These are phyloP conservation scores for Temnopleurus reevesii DNA, from an alignment of 53 echinoderm and acorn worm genomes.

Conservation along the genomic window DNA sequence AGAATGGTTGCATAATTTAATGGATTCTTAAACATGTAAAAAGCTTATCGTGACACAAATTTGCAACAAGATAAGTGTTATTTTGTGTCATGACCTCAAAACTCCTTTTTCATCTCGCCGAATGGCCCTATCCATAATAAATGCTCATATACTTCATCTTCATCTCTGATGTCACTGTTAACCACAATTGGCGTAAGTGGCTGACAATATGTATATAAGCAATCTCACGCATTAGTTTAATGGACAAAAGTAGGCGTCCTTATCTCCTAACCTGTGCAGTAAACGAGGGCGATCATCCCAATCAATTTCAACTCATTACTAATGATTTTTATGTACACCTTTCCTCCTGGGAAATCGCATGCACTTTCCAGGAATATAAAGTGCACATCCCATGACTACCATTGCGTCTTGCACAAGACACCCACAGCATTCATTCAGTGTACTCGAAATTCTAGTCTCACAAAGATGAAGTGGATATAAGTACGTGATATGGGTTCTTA, in stretches of 20 bases:
- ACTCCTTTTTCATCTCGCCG: no score
- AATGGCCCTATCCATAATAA: no score
- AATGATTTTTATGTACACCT: slow-evolving; percentile 12
- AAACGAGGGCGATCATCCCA: not conserved
- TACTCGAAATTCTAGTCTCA: not conserved
- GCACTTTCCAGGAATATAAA: slow-evolving; percentile 19
- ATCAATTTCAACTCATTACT: slow-evolving; percentile 18
- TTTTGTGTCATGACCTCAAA: no score
- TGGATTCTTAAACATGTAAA: no score
- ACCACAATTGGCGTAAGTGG: not conserved
- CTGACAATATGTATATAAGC: not conserved
- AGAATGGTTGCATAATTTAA: no score
- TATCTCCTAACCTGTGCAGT: not conserved
- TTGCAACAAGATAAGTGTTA: no score
- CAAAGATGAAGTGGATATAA: not conserved
- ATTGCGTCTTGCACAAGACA: not conserved
- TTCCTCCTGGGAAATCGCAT: not conserved
- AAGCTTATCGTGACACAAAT: no score
- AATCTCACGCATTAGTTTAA: slow-evolving; percentile 14
- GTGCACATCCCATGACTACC: not conserved
- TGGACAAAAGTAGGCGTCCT: slow-evolving; percentile 1
- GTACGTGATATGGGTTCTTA: not conserved
- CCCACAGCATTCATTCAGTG: not conserved
- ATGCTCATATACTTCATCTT: no score
- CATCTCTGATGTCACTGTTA: not conserved